Base-by-base conservation (phyloP, 2,797 vertebrate species). In the Periophthalmus magnuspinnatus region DNA sequence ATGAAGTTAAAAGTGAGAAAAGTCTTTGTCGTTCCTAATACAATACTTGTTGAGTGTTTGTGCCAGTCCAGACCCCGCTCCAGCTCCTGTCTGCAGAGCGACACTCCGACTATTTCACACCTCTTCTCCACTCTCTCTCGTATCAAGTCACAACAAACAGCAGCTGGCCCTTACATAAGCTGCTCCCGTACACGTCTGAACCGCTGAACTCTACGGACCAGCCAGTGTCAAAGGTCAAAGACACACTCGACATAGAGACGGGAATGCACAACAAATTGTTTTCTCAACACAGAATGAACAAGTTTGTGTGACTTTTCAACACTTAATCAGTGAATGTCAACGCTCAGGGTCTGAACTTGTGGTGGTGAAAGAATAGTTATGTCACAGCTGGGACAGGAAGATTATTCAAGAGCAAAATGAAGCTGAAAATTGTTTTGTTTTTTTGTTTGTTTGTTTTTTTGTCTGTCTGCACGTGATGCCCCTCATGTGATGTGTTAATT, bases 161-260 rank as follows among this genome's bases (percentile, higher is more conserved):
- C 88, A 90, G 87, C 83, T 89, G 81, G 36, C 1, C 1, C 76
- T 87, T 82, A 78, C 67, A 68, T 75, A 87, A 86, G 73, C 75
- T 57, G 75, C 72, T 80, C 67, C 69, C 61, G 58, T 9, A 78
- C 74, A 55, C 72, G 60, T 81, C 74, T 69, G 77, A 71, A 80
- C 71, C 60, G 33, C 61, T 5, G 59, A 79, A 82, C 74, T 41
- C 71, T 68, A 8, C 1, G 52, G 55, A 50, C 64, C 36, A 60
- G 36, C 74, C 72, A 67, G 63, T 82, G 45, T 59, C 78, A 83
- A 81, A 85, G 77, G 78, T 86, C 79, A 66, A 68, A 19, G 38
- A 66, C n/a, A 24, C 47, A 38, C 41, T 74, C 32, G 66, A 50
- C 77, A 76, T 47, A 75, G 45, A 76, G 36, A 24, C 59, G 28